Evolutionary conservation across 2,797 vertebrate species (phyloP), one percentile per base, ranked within the genome.

Genomic region (Sparidentex hasta): DNA sequence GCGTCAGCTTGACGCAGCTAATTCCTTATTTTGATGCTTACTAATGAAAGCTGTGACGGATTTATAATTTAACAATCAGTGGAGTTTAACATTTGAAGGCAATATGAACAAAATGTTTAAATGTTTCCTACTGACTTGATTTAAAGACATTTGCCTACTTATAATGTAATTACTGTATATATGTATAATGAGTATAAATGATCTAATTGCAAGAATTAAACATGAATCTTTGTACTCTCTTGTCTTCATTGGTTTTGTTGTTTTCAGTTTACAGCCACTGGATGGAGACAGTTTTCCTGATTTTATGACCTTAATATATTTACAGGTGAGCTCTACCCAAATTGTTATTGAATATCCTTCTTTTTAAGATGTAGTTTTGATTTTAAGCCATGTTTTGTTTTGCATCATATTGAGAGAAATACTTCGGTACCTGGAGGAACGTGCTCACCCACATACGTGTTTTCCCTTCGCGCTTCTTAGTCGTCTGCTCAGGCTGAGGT

Each of bases 101-200:
- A 11, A 13, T 73, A 21, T 81, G 27, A 27, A 27, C 27, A 27
- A 27, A 27, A 54, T 64, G 14, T 66, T 65, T 57, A 23, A 52
- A 43, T 62, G 17, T 63, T 73, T 79, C 29, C 20, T 64, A 47
- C 27, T 70, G 56, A 71, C 59, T 69, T 77, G 11, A 47, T 48
- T 21, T 50, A 1, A 74, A 20, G 3, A 74, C 23, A 51, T 82
- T 14, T 38, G 65, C 50, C 14, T 59, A 18, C 17, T 51, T n/a
- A 5, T 23, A 65, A 51, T 85, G 57, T 81, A 71, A 77, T 79
- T 76, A 65, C 0, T 91, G 86, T 90, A 87, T 2, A 87, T 84
- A 76, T 85, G 77, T 84, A 78, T 43, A 56, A 74, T 68, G 4
- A 4, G 29, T 9, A 59, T 74, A 44, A 76, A 65, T 74, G 38